A percentile compares a stretch with the other conserved stretches of the same genome.
phyloP scores from a whole-genome alignment of 2,113 vertebrate genomes.

The Megaceryle maxima region DNA sequence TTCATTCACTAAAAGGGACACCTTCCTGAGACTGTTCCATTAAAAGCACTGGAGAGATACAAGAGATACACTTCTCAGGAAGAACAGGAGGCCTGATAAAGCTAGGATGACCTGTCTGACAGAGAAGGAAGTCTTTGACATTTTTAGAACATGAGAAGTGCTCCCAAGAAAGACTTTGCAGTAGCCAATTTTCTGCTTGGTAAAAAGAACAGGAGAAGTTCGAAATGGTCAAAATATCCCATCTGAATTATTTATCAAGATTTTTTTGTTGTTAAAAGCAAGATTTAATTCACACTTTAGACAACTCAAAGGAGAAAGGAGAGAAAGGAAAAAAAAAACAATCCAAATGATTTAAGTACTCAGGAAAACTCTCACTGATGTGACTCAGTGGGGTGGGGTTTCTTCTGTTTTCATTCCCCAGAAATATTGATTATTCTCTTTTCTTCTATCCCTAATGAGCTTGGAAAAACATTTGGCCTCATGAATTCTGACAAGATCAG shows the following conservation, averaged over 20 bases:
- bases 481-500: conserved; percentile 3
- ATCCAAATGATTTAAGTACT: not conserved
- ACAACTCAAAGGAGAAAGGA: not conserved
- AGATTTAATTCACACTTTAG: not conserved
- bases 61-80: not conserved
- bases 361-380: not conserved
- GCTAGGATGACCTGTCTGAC: fast-evolving
- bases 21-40: not conserved
- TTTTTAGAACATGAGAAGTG: not conserved
- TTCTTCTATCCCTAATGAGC: not conserved
- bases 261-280: not conserved
- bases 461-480: not conserved
- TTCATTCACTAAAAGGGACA: not conserved
- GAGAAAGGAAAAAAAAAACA: not conserved
- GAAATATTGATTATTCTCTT: not conserved
- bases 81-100: not conserved
- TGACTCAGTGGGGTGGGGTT: not conserved
- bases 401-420: not conserved
- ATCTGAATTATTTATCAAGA: conserved; percentile 36
- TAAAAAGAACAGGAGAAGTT: not conserved
- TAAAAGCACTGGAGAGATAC: not conserved
- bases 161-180: not conserved
- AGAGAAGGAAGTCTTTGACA: not conserved
- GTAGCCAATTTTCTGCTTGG: not conserved
- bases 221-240: conserved; percentile 30